Conservation (phyloP, 2,888 invertebrate genomes). For the Machimus atricapillus region DNA sequence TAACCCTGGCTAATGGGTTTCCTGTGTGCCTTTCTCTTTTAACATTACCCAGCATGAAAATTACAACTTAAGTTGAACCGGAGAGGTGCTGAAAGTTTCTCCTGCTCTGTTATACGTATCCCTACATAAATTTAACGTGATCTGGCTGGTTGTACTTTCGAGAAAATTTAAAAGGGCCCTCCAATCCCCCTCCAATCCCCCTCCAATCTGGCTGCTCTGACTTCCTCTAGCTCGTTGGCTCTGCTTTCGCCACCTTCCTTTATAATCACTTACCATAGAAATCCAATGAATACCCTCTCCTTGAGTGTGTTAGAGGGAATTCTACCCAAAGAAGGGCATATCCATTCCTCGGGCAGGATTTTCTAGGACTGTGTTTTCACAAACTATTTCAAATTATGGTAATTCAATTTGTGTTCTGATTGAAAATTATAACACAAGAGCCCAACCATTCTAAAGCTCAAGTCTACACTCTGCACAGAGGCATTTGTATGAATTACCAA, state of each 20-base stretch:
- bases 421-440: slow-evolving; percentile 16
- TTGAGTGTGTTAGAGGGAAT: neutral
- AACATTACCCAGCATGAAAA: slow-evolving; percentile 18
- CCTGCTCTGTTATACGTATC: neutral
- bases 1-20: slow-evolving; percentile 32
- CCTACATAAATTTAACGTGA: slow-evolving; percentile 10
- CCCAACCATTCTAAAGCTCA: neutral
- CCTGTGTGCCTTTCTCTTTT: slow-evolving; percentile 25
- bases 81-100: slow-evolving; percentile 13
- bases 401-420: slow-evolving; percentile 27
- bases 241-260: neutral
- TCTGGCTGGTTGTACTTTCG: neutral
- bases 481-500: neutral
- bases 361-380: slow-evolving; percentile 8
- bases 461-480: neutral
- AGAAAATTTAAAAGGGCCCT: slow-evolving; percentile 2
- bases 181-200: neutral
- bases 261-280: slow-evolving; percentile 11
- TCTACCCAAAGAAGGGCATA: neutral
- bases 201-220: neutral
- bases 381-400: slow-evolving; percentile 32
- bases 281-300: neutral
- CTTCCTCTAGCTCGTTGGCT: neutral
- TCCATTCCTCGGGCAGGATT: neutral
- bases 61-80: slow-evolving; percentile 17